Evolutionary conservation across 2,888 invertebrate genomes (phyloP).

Genomic region (Eristalis arbustorum): DNA sequence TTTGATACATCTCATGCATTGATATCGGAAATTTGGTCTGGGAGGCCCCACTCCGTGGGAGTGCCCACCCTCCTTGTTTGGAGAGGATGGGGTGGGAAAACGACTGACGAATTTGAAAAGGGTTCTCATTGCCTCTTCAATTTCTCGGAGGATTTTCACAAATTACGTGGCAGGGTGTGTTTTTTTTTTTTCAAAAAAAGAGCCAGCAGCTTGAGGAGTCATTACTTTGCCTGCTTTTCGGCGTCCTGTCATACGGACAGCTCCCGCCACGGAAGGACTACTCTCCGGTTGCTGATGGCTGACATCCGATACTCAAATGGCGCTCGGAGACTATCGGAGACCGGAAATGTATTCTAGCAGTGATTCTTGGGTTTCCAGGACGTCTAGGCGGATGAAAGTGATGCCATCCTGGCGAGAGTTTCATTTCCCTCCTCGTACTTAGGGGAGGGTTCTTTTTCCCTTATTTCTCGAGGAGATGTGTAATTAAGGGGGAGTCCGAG

Average conservation of each 20-base stretch:
- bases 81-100: neutral
- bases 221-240: too few species aligned
- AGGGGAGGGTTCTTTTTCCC: neutral
- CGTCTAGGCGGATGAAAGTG: neutral
- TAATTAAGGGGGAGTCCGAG: neutral
- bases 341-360: neutral
- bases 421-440: neutral
- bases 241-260: neutral
- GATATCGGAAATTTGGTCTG: conserved; percentile 19
- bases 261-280: neutral
- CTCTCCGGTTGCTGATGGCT: neutral
- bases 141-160: neutral
- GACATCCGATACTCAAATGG: neutral
- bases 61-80: neutral
- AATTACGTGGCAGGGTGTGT: too few species aligned
- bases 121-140: neutral
- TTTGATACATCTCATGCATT: conserved; percentile 55
- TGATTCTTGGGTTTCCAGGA: neutral
- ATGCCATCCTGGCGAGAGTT: neutral
- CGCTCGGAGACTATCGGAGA: neutral
- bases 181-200: too few species aligned
- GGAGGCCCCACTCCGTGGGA: neutral
- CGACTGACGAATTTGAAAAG: neutral
- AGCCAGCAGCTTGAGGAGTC: too few species aligned
- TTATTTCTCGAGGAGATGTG: neutral